Conservation (phyloP, 2,888 invertebrate species). For the Cyclophora albipunctata region DNA sequence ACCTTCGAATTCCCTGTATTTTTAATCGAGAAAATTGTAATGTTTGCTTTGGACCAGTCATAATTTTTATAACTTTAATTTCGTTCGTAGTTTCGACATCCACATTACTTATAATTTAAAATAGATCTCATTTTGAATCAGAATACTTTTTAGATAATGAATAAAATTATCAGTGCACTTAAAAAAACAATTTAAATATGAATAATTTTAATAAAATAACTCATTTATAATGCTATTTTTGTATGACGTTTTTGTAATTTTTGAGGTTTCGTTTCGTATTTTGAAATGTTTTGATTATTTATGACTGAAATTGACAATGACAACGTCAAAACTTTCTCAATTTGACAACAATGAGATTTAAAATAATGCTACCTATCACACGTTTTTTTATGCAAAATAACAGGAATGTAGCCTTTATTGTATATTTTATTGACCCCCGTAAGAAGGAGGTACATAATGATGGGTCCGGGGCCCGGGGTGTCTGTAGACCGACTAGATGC, state of each 20-base stretch:
- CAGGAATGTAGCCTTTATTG: no score
- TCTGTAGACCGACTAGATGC: no score
- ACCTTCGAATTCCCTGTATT: constrained; percentile 59
- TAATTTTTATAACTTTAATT: constrained; percentile 54
- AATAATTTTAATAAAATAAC: constrained; percentile 70
- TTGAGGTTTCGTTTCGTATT: constrained; percentile 8
- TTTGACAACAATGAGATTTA: no score
- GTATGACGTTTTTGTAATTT: constrained; percentile 29
- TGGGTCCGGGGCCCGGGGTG: no score
- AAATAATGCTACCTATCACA: no score
- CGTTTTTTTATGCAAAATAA: no score
- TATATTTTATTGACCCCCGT: no score
- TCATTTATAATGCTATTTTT: constrained; percentile 68
- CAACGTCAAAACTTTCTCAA: no score
- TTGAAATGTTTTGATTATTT: constrained; percentile 14
- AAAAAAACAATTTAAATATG: constrained; percentile 29
- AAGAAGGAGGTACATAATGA: no score
- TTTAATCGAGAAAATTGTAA: constrained; percentile 53
- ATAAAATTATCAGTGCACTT: constrained; percentile 3
- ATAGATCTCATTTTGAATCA: constrained; percentile 28
- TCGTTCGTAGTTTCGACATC: constrained; percentile 33
- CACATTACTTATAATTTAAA: constrained; percentile 32
- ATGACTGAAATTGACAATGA: constrained; percentile 4
- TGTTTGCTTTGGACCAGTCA: constrained; percentile 65
- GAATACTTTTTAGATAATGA: constrained; percentile 22